Percentiles rank a stretch among this genome's conserved stretches.
phyloP scores from a whole-genome alignment of 2,797 vertebrate genomes.

The Peromyscus melanophrys region DNA sequence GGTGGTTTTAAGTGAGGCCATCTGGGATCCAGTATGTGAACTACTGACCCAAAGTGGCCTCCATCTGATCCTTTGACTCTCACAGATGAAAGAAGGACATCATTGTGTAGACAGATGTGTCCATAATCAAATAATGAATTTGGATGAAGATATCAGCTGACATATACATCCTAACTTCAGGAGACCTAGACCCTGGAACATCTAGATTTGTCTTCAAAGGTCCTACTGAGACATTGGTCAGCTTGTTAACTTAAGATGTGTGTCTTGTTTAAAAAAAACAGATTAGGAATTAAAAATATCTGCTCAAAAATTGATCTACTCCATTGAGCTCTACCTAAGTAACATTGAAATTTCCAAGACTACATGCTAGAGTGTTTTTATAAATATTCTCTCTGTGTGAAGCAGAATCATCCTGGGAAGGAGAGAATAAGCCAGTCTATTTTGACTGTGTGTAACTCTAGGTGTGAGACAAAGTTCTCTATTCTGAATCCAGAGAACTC shows the following conservation, averaged over 20 bases:
- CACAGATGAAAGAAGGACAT: not conserved
- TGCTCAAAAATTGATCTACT: not conserved
- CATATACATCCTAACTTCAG: not conserved
- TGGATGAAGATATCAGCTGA: not conserved
- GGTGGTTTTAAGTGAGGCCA: not conserved
- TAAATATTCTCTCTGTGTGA: not conserved
- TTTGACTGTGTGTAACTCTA: not conserved
- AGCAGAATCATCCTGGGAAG: not conserved
- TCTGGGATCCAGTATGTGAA: not conserved
- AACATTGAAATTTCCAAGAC: conserved; percentile 43
- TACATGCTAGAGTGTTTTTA: not conserved
- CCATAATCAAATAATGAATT: not conserved
- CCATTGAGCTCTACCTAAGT: not conserved
- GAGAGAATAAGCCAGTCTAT: not conserved
- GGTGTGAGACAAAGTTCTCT: not conserved
- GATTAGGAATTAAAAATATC: not conserved
- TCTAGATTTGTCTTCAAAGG: conserved; percentile 14
- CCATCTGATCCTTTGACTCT: not conserved
- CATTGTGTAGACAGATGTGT: not conserved
- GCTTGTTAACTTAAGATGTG: conserved; percentile 25
- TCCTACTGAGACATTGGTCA: not conserved
- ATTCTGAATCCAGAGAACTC: not conserved
- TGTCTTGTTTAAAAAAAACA: not conserved
- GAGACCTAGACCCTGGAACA: not conserved
- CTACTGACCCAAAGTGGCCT: not conserved